Base-by-base conservation (phyloP, 2,113 vertebrate genomes). In the Hippocampus abdominalis region DNA sequence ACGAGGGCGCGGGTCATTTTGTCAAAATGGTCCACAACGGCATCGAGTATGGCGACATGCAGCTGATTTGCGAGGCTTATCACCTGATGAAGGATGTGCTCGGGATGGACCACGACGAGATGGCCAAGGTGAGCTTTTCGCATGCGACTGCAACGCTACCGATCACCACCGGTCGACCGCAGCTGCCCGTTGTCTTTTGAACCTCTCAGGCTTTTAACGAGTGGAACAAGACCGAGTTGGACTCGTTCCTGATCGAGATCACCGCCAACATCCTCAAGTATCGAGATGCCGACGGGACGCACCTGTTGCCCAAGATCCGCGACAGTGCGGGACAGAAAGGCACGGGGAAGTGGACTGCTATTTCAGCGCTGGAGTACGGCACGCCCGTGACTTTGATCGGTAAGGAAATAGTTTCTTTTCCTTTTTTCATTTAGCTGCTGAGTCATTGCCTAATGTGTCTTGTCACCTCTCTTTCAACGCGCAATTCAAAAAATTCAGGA, bases 1-100 rank as follows among this genome's bases (percentile, higher is more conserved):
- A 98, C 0, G 96, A 98, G 77, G 97, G 97, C 0, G 93, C 97
- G 0, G 97, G 97, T 0, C 97, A 99, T 85, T 99, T 97, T 61
- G 97, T 99, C 77, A 99, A 99, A 93, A 99, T 99, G 97, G 97
- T 99, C 56, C 97, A 99, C 81, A 99, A 99, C 0, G 97, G 97
- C n/a, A 99, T 99, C 0, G 97, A 99, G 80, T 99, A 99, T 0
- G 97, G 97, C 0, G 97, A 99, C 88, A 99, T 99, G 98, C 98
- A 99, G 93, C 90, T 99, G 60, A 98, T 99, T 85, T 98, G 96
- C 23, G 98, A 99, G 86, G 98, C 97, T 4, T 99, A 98, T 81
- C 98, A 99, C 81, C 87, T 99, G 78, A 98, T 99, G 98, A 98
- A 94, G n/a, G 96, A 99, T 0, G 84, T 97, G 2, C 79, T 98